These are phyloP conservation scores for Hemicordylus capensis DNA, from an alignment of 2,113 vertebrate genomes.

Conservation along the genomic window DNA sequence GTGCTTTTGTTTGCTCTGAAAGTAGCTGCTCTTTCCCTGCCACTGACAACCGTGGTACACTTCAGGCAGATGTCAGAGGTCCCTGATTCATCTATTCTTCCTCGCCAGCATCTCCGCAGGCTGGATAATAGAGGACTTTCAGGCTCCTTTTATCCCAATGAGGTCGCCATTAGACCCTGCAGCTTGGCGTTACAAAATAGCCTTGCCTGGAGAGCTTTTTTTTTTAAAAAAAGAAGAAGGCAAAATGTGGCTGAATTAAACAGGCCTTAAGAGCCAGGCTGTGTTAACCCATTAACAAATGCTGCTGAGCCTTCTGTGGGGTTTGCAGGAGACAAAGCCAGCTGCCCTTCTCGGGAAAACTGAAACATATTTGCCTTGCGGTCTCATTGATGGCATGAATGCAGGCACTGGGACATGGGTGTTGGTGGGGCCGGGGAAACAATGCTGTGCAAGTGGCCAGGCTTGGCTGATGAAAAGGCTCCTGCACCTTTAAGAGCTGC, in stretches of 20 bases:
- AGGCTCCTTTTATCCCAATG: background rate
- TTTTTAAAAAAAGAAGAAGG: background rate
- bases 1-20: slow-evolving; percentile 4
- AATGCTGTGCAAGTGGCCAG: background rate
- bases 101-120: background rate
- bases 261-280: background rate
- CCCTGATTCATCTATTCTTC: slow-evolving; percentile 20
- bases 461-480: background rate
- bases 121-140: background rate
- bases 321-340: background rate
- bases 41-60: background rate
- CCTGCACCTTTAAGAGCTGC: background rate
- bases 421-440: background rate
- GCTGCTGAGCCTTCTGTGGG: background rate
- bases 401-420: background rate
- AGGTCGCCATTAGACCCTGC: background rate
- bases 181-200: background rate
- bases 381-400: background rate
- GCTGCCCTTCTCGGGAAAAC: background rate
- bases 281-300: background rate
- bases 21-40: slow-evolving; percentile 13
- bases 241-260: slow-evolving; percentile 12
- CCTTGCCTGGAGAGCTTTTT: background rate
- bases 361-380: background rate
- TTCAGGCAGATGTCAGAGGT: slow-evolving; percentile 26